These are phyloP conservation scores for Pemphredon lugubris DNA, from an alignment of 2,888 invertebrate genomes.

Conservation along the genomic window DNA sequence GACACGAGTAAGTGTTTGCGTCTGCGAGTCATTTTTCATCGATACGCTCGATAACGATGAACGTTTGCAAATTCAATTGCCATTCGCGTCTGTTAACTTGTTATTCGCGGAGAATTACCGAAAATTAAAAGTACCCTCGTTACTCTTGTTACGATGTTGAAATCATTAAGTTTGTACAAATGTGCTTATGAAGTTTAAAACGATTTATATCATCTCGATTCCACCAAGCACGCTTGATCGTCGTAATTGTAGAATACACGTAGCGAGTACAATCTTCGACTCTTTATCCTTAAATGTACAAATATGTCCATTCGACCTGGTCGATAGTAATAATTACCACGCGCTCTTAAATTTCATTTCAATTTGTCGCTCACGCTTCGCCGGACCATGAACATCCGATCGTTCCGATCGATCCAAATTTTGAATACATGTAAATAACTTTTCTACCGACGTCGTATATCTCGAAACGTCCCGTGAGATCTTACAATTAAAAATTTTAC, in stretches of 20 bases:
- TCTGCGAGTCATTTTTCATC: too few species aligned
- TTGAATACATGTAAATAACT: conserved; percentile 6
- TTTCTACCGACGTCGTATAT: conserved; percentile 8
- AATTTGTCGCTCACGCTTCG: background rate
- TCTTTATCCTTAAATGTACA: background rate
- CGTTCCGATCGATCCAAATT: background rate
- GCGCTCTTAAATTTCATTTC: background rate
- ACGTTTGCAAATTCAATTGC: too few species aligned
- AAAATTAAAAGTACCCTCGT: too few species aligned
- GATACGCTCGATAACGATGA: too few species aligned
- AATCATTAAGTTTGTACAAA: too few species aligned
- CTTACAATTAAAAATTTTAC: too few species aligned
- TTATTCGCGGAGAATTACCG: too few species aligned
- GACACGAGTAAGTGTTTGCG: too few species aligned
- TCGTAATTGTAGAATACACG: background rate
- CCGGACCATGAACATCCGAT: background rate
- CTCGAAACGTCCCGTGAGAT: too few species aligned
- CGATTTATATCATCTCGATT: background rate
- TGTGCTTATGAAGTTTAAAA: background rate
- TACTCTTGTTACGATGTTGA: too few species aligned
- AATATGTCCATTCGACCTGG: background rate
- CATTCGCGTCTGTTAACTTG: too few species aligned
- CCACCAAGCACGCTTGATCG: background rate
- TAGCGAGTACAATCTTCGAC: conserved; percentile 7
- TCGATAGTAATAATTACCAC: background rate